Conservation (phyloP, 1,140 invertebrate genomes). For the Colletes latitarsis region DNA sequence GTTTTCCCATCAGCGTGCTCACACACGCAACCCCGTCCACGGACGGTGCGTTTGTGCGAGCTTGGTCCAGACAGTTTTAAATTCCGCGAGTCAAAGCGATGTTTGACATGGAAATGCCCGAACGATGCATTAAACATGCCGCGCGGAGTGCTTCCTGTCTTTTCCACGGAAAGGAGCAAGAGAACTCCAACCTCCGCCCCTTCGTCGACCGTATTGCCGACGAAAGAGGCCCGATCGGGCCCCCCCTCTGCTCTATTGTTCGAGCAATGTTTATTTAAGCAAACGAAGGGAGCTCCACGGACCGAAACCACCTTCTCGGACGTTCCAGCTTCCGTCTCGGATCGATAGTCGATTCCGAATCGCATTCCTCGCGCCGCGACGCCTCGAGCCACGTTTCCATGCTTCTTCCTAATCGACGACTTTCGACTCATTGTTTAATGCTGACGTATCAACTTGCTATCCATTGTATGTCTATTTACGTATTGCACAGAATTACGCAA, state of each 20-base stretch:
- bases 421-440: too few relatives aligned
- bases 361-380: background rate
- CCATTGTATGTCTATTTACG: too few relatives aligned
- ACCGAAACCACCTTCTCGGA: constrained; percentile 58
- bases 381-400: background rate
- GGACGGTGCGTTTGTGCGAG: background rate
- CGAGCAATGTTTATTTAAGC: constrained; percentile 78
- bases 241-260: constrained; percentile 64
- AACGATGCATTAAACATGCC: constrained; percentile 81
- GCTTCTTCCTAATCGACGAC: too few relatives aligned
- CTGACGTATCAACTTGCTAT: too few relatives aligned
- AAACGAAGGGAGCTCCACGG: constrained; percentile 71
- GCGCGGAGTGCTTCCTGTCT: constrained; percentile 67
- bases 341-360: constrained; percentile 62
- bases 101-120: constrained; percentile 81
- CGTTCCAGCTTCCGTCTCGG: constrained; percentile 51
- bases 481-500: too few relatives aligned
- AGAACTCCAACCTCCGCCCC: constrained; percentile 6
- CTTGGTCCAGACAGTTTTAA: constrained; percentile 73
- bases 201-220: constrained; percentile 29
- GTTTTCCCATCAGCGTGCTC: constrained; percentile 50
- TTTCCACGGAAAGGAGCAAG: constrained; percentile 52
- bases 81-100: constrained; percentile 81
- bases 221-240: constrained; percentile 41
- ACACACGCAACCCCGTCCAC: constrained; percentile 22